Base-by-base conservation (phyloP, 2,888 invertebrate genomes). In the Mythimna lalbum region DNA sequence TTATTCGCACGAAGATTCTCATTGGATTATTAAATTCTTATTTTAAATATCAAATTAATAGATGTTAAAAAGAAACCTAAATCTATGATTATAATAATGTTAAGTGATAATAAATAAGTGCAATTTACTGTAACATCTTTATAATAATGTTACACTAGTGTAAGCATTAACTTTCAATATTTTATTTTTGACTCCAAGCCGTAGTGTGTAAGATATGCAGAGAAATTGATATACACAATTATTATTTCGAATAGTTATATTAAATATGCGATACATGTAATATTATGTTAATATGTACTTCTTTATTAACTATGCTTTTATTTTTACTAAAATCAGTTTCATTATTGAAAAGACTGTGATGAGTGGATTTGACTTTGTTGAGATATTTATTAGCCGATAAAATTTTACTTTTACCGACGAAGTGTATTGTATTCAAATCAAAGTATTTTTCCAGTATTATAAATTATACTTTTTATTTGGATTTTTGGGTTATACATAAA, bases 51-150 rank as follows among this genome's bases (percentile, higher is more conserved):
- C 62, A 71, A 81, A 76, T 73, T 71, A 69, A 65, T 78, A 71
- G 62, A 52, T 23, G 31, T 69, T 72, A 63, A 64, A 72, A 59
- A 80, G 76, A 68, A 68, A 77, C 80, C 66, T 55, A 79, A 69
- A 62, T 69, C 62, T 73, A 80, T 67, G 55, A 64, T 73, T 80
- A 81, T 73, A 76, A 67, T 75, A 81, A 69, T 75, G 62, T 71
- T 85, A 86, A 86, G 85, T 85, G 85, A 86, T 86, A 84, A 80
- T 81, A 80, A 83, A 74, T 86, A 86, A 86, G 86, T 86, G 86
- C 85, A 86, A 86, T 86, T 86, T 86, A 78, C 59, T 71, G 83
- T 85, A 85, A 85, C 83, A 80, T 78, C 60, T 77, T 82, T 65
- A 79, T 78, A 67, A 71, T 76, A 73, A 74, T 80, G 78, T 80